A percentile compares a stretch with the other conserved stretches of the same genome.
Evolutionary conservation across 2,797 vertebrate genomes (phyloP).

Genomic region (Pseudopleuronectes americanus): DNA sequence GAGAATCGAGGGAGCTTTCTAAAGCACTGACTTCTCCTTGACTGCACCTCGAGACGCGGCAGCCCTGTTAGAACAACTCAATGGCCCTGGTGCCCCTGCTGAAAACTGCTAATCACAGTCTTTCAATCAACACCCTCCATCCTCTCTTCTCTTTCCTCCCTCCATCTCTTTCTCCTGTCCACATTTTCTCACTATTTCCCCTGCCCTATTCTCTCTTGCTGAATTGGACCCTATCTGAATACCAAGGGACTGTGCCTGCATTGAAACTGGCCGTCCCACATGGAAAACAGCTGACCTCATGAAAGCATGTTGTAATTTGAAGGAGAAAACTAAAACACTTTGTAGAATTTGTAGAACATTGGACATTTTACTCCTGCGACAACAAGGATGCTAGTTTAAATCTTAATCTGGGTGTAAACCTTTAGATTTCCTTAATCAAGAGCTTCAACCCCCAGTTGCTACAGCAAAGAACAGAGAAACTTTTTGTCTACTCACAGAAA

Average conservation of each 20-base stretch:
- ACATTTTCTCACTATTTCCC: constrained; percentile 62
- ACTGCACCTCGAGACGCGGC: constrained; percentile 79
- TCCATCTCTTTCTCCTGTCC: constrained; percentile 33
- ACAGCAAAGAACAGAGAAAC: constrained; percentile 26
- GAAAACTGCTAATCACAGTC: constrained; percentile 81
- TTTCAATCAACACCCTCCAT: constrained; percentile 76
- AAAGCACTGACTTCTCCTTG: constrained; percentile 83
- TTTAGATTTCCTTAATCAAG: constrained; percentile 22
- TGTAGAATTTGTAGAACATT: constrained; percentile 42
- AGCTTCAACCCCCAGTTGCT: background rate
- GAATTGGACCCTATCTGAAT: constrained; percentile 67
- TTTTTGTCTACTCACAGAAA: constrained; percentile 42
- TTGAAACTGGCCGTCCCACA: constrained; percentile 74
- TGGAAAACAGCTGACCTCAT: constrained; percentile 82
- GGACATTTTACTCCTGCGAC: constrained; percentile 17
- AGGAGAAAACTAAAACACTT: constrained; percentile 84
- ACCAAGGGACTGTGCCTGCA: constrained; percentile 73
- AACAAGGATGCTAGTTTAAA: constrained; percentile 38
- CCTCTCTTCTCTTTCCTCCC: constrained; percentile 41
- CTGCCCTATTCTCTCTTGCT: background rate
- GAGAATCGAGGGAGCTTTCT: constrained; percentile 70
- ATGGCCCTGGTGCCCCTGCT: constrained; percentile 59
- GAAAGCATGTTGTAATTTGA: constrained; percentile 81
- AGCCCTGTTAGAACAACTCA: constrained; percentile 72
- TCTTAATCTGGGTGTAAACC: constrained; percentile 6